phyloP scores from a whole-genome alignment of 2,888 invertebrate species.

The Polymixis lichenea region DNA sequence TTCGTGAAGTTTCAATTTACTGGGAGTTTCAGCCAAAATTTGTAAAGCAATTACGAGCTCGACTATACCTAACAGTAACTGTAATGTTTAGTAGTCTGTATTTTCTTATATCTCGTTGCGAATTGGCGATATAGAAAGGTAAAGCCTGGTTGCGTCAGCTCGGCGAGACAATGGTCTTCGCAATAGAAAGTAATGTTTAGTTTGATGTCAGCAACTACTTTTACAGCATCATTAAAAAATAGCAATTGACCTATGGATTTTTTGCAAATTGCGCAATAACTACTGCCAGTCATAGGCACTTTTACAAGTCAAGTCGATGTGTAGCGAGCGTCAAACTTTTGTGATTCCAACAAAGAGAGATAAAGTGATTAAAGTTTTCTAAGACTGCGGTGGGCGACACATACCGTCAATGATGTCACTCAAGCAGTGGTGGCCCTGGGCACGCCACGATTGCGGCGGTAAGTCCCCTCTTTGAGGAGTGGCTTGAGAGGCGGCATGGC shows the following conservation, averaged over 20 bases:
- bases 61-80: conserved; percentile 8
- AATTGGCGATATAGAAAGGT: conserved; percentile 32
- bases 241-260: conserved; percentile 4
- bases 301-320: neutral
- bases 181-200: conserved; percentile 46
- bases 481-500: too few species aligned
- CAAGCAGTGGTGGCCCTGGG: too few species aligned
- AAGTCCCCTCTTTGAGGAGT: too few species aligned
- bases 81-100: conserved; percentile 25
- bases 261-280: neutral
- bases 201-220: conserved; percentile 27
- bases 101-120: conserved; percentile 24
- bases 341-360: neutral
- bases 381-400: too few species aligned
- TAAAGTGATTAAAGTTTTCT: neutral
- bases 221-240: conserved; percentile 6
- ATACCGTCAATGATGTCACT: too few species aligned
- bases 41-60: neutral
- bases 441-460: too few species aligned
- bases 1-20: neutral
- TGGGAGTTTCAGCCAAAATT: neutral
- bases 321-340: neutral
- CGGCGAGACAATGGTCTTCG: conserved; percentile 27
- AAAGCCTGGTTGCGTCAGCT: conserved; percentile 42
- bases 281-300: neutral